Conservation (phyloP, 1,140 invertebrate genomes). For the Cardiocondyla obscurior region DNA sequence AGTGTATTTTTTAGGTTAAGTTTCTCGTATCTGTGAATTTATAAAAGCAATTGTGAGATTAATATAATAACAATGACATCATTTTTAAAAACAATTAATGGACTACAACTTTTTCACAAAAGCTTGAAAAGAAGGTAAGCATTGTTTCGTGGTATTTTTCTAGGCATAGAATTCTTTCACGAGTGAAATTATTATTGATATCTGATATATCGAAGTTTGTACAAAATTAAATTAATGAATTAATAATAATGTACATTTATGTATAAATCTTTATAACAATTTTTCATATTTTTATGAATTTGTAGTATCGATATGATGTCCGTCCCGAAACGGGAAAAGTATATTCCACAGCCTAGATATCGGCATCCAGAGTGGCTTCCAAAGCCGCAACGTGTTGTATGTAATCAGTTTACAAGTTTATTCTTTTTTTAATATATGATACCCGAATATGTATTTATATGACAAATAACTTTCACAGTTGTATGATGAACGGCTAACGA, state of each 20-base stretch:
- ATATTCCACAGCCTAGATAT: constrained; percentile 77
- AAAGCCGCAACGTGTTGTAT: constrained; percentile 83
- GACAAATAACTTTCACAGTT: constrained; percentile 80
- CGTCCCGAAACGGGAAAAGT: constrained; percentile 47
- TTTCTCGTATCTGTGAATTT: background rate
- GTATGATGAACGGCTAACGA: constrained; percentile 89
- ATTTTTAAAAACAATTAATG: constrained; percentile 65
- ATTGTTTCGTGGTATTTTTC: background rate
- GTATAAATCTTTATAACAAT: constrained; percentile 7
- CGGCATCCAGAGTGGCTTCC: constrained; percentile 86
- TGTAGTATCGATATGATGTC: constrained; percentile 55
- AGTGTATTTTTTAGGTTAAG: background rate
- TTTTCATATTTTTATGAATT: constrained; percentile 42
- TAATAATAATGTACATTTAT: background rate
- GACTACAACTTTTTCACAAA: constrained; percentile 65
- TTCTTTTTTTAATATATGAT: constrained; percentile 45
- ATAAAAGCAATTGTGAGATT: background rate
- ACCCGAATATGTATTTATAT: constrained; percentile 8
- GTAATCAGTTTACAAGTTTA: constrained; percentile 58
- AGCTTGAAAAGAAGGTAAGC: constrained; percentile 74
- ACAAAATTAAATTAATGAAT: background rate
- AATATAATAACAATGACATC: constrained; percentile 68
- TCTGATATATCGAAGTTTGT: background rate
- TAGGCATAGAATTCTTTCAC: background rate
- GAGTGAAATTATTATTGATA: background rate